phyloP scores from a whole-genome alignment of 2,888 invertebrate species.

The Tyria jacobaeae region DNA sequence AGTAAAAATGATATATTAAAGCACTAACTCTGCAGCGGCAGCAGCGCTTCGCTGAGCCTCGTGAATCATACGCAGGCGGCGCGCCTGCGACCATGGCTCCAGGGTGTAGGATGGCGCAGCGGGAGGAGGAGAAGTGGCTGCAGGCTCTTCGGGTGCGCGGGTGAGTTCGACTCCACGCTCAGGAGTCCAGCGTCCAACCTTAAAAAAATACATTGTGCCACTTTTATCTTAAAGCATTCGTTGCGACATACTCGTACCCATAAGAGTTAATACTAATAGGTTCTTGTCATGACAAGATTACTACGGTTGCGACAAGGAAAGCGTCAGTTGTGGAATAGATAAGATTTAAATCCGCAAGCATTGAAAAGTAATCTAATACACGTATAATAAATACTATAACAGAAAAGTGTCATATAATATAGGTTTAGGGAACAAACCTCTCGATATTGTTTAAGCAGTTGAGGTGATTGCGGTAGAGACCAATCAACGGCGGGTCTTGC shows the following conservation, averaged over 20 bases:
- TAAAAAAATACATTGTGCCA: background rate
- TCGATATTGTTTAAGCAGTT: conserved; percentile 77
- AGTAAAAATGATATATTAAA: background rate
- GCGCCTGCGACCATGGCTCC: conserved; percentile 82
- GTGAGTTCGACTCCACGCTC: conserved; percentile 78
- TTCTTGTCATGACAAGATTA: background rate
- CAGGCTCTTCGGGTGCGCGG: conserved; percentile 69
- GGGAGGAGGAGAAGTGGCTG: conserved; percentile 51
- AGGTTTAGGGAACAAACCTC: conserved; percentile 60
- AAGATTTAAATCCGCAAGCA: background rate
- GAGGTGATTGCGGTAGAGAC: conserved; percentile 82
- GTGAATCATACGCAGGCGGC: conserved; percentile 80
- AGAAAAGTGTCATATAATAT: background rate
- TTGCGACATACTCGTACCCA: background rate
- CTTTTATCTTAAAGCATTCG: background rate
- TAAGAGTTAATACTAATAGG: background rate
- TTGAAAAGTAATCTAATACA: too few relatives aligned
- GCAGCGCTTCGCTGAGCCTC: conserved; percentile 76
- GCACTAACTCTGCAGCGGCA: conserved; percentile 60
- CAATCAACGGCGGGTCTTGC: conserved; percentile 81
- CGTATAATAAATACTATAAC: too few relatives aligned
- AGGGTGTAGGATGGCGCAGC: conserved; percentile 74
- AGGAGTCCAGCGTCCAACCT: conserved; percentile 78
- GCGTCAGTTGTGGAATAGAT: background rate
- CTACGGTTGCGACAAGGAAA: background rate